Evolutionary conservation across 2,113 vertebrate species (phyloP), one percentile per base, ranked within the genome.

Genomic region (Pardalotus punctatus): DNA sequence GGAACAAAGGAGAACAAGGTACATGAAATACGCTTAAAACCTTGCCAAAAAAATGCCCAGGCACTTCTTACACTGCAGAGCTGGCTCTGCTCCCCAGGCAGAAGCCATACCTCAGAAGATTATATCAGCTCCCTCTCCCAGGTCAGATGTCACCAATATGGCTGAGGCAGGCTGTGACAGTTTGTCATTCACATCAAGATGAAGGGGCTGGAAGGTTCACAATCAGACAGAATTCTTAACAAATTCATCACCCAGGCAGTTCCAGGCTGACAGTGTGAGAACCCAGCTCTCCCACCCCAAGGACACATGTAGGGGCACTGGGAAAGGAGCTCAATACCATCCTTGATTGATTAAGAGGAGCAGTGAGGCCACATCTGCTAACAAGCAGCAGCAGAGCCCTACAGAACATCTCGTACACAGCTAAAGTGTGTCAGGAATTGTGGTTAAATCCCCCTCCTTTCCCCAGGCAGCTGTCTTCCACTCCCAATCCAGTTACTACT

Each of bases 181-280:
- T 38, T 94, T 96, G 71, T 94, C 89, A 91, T 74, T 94, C 67
- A 84, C 43, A 43, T 71, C 57, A 73, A 87, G 71, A 82, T 43
- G 64, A 91, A 93, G 88, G 48, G 81, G 48, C 48, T 47, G 22
- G 36, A 93, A 91, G 69, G 56, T 83, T 94, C 53, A 57, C 21
- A 80, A 31, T 73, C 87, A 93, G 79, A 93, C 50, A 76, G 54
- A 33, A 61, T 74, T 85, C 66, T 93, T 73, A 79, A 82, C 83
- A 95, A 81, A 94, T 93, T 85, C 50, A 70, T 93, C 80, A 91
- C 54, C 48, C 61, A 83, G 73, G 31, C 51, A 50, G 47, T 40
- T 73, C 81, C 60, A 67, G 42, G 27, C 24, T 77, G 81, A 66
- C 28, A 71, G 35, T 54, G 56, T 50, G 71, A 94, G 86, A 97